phyloP scores from a whole-genome alignment of 2,888 invertebrate species.

The Agriopis aurantiaria region DNA sequence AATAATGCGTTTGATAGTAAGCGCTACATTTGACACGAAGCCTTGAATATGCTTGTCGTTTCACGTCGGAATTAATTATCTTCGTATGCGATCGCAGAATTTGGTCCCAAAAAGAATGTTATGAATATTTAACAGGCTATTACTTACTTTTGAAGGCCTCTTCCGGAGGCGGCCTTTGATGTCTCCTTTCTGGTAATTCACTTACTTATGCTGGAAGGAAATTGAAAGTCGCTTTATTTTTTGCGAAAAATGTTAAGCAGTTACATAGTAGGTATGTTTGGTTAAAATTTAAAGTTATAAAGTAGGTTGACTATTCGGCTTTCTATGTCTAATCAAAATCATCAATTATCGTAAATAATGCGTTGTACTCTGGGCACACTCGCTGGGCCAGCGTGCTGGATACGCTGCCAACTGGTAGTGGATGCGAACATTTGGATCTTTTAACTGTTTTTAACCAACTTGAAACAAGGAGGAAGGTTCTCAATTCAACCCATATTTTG shows the following conservation, averaged over 20 bases:
- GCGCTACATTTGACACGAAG: not conserved
- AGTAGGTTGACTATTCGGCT: not conserved
- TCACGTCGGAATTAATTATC: constrained; percentile 12
- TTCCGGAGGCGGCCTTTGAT: constrained; percentile 29
- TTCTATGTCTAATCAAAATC: not conserved
- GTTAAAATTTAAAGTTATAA: constrained; percentile 1
- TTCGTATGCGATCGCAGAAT: constrained; percentile 14
- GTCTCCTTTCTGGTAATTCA: constrained; percentile 34
- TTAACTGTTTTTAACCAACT: too few relatives aligned
- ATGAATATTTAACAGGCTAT: constrained; percentile 39
- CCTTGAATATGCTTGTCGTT: not conserved
- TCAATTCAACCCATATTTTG: too few relatives aligned
- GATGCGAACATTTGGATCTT: too few relatives aligned
- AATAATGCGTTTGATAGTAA: too few relatives aligned
- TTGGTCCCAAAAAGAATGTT: constrained; percentile 33
- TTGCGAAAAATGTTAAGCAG: constrained; percentile 28
- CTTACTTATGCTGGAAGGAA: constrained; percentile 29
- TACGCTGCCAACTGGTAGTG: too few relatives aligned
- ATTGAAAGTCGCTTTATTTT: constrained; percentile 34
- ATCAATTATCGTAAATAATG: too few relatives aligned
- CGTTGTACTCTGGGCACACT: too few relatives aligned
- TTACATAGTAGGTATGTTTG: not conserved
- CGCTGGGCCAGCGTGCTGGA: too few relatives aligned
- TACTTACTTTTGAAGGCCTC: constrained; percentile 32
- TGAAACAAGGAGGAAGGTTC: too few relatives aligned